Evolutionary conservation across 2,113 vertebrate species (phyloP), one percentile per base, ranked within the genome.

Genomic region (Crotalus helleri): DNA sequence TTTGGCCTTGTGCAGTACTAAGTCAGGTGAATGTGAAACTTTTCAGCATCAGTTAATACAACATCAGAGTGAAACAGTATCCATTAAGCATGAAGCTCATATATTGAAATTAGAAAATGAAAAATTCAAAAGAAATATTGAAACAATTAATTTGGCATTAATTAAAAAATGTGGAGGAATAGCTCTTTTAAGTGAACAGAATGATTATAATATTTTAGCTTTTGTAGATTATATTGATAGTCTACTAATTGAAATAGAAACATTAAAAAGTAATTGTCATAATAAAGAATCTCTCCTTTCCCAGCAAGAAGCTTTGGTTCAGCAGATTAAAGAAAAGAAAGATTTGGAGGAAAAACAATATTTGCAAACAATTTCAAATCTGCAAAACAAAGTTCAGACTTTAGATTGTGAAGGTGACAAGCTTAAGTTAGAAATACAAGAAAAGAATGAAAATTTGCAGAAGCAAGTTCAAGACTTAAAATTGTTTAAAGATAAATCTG

Each of bases 51-150:
- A 97, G 11, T 55, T 97, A 69, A 89, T 91, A 5, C 96, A 96
- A 87, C 97, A 94, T 12, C 96, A 96, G 58, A 94, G 94, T 6
- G 97, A 98, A 94, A 24, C 95, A 0, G n/a, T 94, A 12, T 97
- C 97, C 49, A 95, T 97, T n/a, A 96, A 93, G 90, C 97, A 98
- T 23, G 95, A 93, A 88, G 53, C 97, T 57, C 96, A 98, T 58
- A 95, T 94, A 17, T 94, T 98, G 91, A 94, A 94, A 58, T 95
- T 98, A 1, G 98, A 98, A 96, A 98, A 98, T 19, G 29, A 64
- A 23, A 97, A 95, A 88, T 61, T 98, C 33, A 98, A 98, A 96
- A 96, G 88, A 23, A 97, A 98, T 15, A 87, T 98, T 33, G 97
- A 98, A 94, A 96, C 95, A 19, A 93, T 95, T 4, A 95, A 93